A percentile compares a stretch with the other conserved stretches of the same genome.
phyloP scores from a whole-genome alignment of 2,888 invertebrate genomes.

The Diloba caeruleocephala region DNA sequence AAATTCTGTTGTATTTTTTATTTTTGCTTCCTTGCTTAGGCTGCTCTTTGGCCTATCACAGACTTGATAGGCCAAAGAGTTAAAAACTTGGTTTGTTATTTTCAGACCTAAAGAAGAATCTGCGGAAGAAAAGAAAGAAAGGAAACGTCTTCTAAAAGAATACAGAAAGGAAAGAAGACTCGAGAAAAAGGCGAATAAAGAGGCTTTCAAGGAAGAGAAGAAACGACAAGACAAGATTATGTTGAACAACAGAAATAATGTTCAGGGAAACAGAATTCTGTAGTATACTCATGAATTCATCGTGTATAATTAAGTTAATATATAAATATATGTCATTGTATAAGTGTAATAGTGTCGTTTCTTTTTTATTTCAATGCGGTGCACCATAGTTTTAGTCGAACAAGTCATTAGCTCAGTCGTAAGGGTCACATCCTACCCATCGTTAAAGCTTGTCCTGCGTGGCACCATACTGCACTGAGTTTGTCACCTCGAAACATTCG shows the following conservation, averaged over 20 bases:
- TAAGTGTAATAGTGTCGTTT: constrained; percentile 14
- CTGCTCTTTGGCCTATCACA: too few relatives aligned
- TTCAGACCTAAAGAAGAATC: constrained; percentile 93
- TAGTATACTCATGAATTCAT: constrained; percentile 56
- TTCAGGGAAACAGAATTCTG: constrained; percentile 92
- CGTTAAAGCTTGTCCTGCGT: too few relatives aligned
- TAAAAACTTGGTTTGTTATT: too few relatives aligned
- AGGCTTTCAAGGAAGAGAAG: constrained; percentile 96
- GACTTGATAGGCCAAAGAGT: too few relatives aligned
- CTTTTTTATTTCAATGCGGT: constrained; percentile 34
- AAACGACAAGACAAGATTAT: constrained; percentile 94
- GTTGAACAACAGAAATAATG: constrained; percentile 92
- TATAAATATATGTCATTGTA: constrained; percentile 37
- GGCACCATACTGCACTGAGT: too few relatives aligned
- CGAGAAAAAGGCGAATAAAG: constrained; percentile 94
- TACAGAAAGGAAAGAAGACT: constrained; percentile 93
- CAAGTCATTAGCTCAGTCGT: too few relatives aligned
- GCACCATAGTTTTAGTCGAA: too few relatives aligned
- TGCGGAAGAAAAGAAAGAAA: constrained; percentile 92
- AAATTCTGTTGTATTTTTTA: too few relatives aligned
- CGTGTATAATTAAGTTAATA: constrained; percentile 31
- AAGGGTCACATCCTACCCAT: too few relatives aligned
- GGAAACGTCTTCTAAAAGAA: constrained; percentile 94
- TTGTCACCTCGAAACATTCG: too few relatives aligned
- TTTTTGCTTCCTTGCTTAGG: too few relatives aligned